Evolutionary conservation across 2,888 invertebrate genomes (phyloP).

Genomic region (Drosophila mercatorum): DNA sequence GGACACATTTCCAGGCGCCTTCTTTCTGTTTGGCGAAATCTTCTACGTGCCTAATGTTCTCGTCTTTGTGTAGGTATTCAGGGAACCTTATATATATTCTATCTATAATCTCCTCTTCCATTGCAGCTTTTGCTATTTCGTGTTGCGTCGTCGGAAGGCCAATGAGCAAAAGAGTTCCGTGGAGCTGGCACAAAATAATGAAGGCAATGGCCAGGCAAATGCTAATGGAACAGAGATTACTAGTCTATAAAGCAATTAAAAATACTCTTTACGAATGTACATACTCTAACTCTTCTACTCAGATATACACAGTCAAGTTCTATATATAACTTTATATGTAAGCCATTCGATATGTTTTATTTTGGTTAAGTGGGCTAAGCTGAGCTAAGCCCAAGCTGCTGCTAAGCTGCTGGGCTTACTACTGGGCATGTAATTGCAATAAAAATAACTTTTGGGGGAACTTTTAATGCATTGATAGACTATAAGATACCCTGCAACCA

Average conservation of each 20-base stretch:
- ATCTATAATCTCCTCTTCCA: not conserved
- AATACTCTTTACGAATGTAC: not conserved
- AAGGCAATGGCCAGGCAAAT: constrained; percentile 39
- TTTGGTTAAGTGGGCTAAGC: constrained; percentile 14
- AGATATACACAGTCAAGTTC: constrained; percentile 7
- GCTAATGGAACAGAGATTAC: constrained; percentile 71
- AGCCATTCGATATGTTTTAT: constrained; percentile 16
- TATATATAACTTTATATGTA: constrained; percentile 35
- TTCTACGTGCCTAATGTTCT: constrained; percentile 83
- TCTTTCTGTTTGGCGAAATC: constrained; percentile 83
- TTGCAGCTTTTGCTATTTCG: constrained; percentile 68
- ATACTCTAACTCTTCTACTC: constrained; percentile 7
- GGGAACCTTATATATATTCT: not conserved
- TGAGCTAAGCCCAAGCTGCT: not conserved
- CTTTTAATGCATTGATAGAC: not conserved
- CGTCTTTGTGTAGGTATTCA: constrained; percentile 82
- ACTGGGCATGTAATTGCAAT: not conserved
- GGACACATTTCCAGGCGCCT: constrained; percentile 83
- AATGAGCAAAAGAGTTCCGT: constrained; percentile 50
- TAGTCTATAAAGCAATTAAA: constrained; percentile 62
- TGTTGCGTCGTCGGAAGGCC: constrained; percentile 67
- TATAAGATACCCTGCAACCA: not conserved
- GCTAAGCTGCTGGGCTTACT: not conserved
- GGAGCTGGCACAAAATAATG: constrained; percentile 56
- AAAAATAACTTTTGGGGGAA: not conserved